Percentiles rank a stretch among this genome's conserved stretches.
These are phyloP conservation scores for Periplaneta americana DNA, from an alignment of 1,140 invertebrate genomes.

Conservation along the genomic window DNA sequence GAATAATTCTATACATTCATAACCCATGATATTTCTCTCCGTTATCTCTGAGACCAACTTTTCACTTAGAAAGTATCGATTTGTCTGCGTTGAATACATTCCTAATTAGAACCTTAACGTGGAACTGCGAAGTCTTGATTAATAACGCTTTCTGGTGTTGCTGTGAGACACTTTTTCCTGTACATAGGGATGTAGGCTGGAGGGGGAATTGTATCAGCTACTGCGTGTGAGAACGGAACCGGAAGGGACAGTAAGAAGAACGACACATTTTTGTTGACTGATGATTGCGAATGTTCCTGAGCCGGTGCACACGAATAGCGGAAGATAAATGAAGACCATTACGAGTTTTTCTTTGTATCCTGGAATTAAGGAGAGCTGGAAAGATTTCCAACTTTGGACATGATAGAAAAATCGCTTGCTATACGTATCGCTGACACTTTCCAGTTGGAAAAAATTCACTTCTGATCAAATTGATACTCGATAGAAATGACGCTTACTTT, in stretches of 20 bases:
- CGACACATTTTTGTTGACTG: background rate
- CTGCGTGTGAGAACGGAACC: background rate
- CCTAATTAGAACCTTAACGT: background rate
- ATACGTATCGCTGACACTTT: background rate
- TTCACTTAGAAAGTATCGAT: no score
- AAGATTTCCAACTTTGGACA: background rate
- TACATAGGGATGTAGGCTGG: background rate
- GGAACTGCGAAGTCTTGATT: background rate
- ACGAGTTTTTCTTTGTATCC: background rate
- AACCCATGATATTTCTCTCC: no score
- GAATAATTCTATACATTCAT: no score
- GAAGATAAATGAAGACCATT: slow-evolving; percentile 11
- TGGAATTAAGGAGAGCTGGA: background rate
- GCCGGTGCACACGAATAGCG: slow-evolving; percentile 7
- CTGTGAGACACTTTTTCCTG: background rate
- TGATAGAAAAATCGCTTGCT: background rate
- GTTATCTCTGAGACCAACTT: no score
- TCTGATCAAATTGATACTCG: background rate
- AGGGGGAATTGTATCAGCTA: background rate
- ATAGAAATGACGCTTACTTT: background rate
- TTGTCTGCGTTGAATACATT: no score
- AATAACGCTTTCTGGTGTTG: background rate
- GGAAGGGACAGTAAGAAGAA: background rate
- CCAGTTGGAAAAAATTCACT: background rate
- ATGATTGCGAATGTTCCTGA: slow-evolving; percentile 1